phyloP scores from a whole-genome alignment of 2,888 invertebrate species.

The Azorinus chamasolen region DNA sequence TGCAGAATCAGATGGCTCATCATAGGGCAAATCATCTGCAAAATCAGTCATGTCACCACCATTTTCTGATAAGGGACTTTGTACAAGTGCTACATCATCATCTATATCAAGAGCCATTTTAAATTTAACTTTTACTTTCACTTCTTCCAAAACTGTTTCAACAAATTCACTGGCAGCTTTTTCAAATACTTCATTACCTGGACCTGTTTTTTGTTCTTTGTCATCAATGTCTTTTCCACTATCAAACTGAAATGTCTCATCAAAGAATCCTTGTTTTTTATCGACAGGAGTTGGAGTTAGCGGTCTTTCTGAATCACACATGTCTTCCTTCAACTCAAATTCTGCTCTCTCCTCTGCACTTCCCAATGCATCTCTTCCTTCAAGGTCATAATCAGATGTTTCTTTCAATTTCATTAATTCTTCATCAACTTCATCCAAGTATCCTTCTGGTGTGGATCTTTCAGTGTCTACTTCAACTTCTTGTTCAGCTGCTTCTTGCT shows the following conservation, averaged over 20 bases:
- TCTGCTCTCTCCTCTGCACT: slow-evolving; percentile 53
- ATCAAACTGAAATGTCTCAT: slow-evolving; percentile 24
- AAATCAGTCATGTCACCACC: slow-evolving; percentile 60
- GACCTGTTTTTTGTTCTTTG: slow-evolving; percentile 31
- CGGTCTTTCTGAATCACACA: slow-evolving; percentile 88
- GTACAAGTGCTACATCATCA: slow-evolving; percentile 56
- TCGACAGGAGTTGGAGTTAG: slow-evolving; percentile 87
- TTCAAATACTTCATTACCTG: slow-evolving; percentile 64
- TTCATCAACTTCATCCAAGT: slow-evolving; percentile 56
- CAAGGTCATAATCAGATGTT: slow-evolving; percentile 52
- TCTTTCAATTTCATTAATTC: slow-evolving; percentile 58
- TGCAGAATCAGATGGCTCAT: slow-evolving; percentile 21
- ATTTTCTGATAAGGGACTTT: slow-evolving; percentile 64
- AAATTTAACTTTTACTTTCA: slow-evolving; percentile 74
- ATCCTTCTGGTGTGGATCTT: slow-evolving; percentile 47
- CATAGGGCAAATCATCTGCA: slow-evolving; percentile 56
- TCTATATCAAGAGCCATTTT: slow-evolving; percentile 60
- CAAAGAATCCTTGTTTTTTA: slow-evolving; percentile 75
- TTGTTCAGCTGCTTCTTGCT: slow-evolving; percentile 32
- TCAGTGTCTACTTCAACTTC: slow-evolving; percentile 45
- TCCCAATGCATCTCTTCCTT: slow-evolving; percentile 45
- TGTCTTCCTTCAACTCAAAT: slow-evolving; percentile 75
- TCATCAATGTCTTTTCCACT: slow-evolving; percentile 39
- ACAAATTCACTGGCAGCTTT: slow-evolving; percentile 82
- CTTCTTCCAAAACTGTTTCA: slow-evolving; percentile 81